phyloP scores from a whole-genome alignment of 2,113 vertebrate species.

The Catagonus wagneri region DNA sequence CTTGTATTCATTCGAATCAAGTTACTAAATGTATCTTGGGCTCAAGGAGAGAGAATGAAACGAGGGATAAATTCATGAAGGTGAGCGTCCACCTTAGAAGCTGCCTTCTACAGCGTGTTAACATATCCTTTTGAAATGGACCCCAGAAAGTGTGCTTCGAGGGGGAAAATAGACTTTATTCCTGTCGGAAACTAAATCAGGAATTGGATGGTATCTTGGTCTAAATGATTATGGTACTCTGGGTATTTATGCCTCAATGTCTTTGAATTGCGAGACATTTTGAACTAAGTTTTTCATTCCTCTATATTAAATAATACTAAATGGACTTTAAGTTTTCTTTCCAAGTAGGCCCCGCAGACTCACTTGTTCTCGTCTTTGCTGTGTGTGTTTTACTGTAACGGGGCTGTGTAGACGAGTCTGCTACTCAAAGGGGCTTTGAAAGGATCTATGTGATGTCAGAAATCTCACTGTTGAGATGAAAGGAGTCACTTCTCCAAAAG shows the following conservation, averaged over 20 bases:
- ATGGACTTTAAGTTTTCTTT: conserved; percentile 20
- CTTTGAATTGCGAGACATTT: not conserved
- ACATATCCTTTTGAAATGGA: not conserved
- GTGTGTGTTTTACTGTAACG: not conserved
- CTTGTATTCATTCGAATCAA: not conserved
- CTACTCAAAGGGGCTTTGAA: not conserved
- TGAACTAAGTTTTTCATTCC: not conserved
- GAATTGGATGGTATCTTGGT: not conserved
- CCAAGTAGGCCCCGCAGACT: not conserved
- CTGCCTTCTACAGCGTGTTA: not conserved
- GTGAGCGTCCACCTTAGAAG: not conserved
- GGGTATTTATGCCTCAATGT: not conserved
- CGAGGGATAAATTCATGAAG: not conserved
- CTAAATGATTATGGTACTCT: not conserved
- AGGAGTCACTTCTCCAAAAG: conserved; percentile 10
- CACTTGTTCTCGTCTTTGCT: conserved; percentile 13
- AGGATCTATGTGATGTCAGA: not conserved
- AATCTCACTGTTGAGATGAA: conserved; percentile 39
- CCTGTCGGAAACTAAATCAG: not conserved
- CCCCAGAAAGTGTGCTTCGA: not conserved
- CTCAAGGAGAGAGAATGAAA: not conserved
- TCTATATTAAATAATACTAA: conserved; percentile 18
- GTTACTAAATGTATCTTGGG: not conserved
- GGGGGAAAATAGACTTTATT: not conserved
- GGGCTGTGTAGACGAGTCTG: not conserved